phyloP scores from a whole-genome alignment of 2,797 vertebrate genomes.

The Neostethus bicornis region DNA sequence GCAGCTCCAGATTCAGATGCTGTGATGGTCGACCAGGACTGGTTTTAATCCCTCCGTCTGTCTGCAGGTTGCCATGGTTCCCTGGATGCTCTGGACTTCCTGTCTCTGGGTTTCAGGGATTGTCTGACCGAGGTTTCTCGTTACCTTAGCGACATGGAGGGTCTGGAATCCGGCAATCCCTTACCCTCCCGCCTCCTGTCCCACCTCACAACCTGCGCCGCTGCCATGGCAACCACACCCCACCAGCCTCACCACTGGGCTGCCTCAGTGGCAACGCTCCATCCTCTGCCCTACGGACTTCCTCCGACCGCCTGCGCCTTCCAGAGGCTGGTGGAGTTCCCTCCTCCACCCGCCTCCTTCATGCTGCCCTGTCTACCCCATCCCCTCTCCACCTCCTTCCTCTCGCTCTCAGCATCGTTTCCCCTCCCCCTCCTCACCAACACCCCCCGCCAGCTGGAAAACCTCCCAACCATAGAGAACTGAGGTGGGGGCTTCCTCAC shows the following conservation, averaged over 20 bases:
- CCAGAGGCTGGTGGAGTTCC: conserved; percentile 68
- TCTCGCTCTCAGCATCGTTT: conserved; percentile 59
- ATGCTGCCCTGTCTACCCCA: conserved; percentile 82
- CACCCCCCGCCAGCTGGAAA: conserved; percentile 75
- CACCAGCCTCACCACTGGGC: conserved; percentile 87
- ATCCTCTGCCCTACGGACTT: conserved; percentile 84
- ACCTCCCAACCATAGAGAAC: conserved; percentile 93
- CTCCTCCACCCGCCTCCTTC: conserved; percentile 41
- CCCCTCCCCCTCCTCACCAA: conserved; percentile 56
- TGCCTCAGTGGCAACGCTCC: conserved; percentile 71
- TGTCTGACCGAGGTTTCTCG: conserved; percentile 90
- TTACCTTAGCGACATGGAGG: conserved; percentile 89
- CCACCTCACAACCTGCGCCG: conserved; percentile 88
- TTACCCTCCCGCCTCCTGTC: conserved; percentile 88
- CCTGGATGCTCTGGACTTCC: conserved; percentile 96
- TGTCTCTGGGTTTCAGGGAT: conserved; percentile 94
- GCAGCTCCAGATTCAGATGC: background rate
- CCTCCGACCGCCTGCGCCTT: conserved; percentile 60
- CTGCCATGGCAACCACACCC: conserved; percentile 71
- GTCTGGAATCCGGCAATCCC: conserved; percentile 87
- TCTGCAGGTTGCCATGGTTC: conserved; percentile 86
- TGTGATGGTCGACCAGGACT: no score
- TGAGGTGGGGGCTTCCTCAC: conserved; percentile 92
- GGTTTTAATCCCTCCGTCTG: no score
- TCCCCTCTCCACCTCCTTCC: conserved; percentile 81